Evolutionary conservation across 2,888 invertebrate genomes (phyloP).

Genomic region (Melikaiella ostensackeni): DNA sequence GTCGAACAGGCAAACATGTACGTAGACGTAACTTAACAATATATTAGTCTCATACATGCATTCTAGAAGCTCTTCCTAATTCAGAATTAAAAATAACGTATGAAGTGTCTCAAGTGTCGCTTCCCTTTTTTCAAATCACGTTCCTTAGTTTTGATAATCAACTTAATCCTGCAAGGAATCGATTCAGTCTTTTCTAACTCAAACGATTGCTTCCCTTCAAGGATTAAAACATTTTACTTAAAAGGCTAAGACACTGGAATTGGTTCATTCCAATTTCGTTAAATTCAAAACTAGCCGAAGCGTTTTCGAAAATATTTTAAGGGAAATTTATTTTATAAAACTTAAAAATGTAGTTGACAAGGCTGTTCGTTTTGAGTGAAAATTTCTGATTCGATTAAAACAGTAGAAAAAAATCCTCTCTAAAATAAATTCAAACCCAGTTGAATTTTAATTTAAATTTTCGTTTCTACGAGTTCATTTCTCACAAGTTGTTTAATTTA

Average conservation of each 20-base stretch:
- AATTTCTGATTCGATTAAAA: background rate
- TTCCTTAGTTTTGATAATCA: background rate
- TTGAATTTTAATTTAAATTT: background rate
- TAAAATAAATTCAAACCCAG: background rate
- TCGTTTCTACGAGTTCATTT: background rate
- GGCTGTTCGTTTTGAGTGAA: background rate
- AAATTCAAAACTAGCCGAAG: too few species aligned
- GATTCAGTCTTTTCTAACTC: background rate
- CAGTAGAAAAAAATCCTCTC: background rate
- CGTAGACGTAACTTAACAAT: constrained; percentile 34
- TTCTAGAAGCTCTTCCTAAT: background rate
- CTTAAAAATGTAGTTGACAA: background rate
- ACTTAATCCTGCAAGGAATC: background rate
- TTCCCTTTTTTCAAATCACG: background rate
- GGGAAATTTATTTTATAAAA: background rate
- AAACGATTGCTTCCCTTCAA: background rate
- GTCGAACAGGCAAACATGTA: constrained; percentile 44
- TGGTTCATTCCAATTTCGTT: background rate
- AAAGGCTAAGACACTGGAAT: background rate
- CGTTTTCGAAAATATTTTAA: too few species aligned
- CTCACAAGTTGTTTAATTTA: background rate
- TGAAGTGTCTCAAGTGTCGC: background rate
- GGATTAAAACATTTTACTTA: background rate
- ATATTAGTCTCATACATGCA: background rate
- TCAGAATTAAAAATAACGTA: background rate